Percentiles rank a stretch among this genome's conserved stretches.
phyloP scores from a whole-genome alignment of 2,888 invertebrate genomes.

The Choreutis nemorana region DNA sequence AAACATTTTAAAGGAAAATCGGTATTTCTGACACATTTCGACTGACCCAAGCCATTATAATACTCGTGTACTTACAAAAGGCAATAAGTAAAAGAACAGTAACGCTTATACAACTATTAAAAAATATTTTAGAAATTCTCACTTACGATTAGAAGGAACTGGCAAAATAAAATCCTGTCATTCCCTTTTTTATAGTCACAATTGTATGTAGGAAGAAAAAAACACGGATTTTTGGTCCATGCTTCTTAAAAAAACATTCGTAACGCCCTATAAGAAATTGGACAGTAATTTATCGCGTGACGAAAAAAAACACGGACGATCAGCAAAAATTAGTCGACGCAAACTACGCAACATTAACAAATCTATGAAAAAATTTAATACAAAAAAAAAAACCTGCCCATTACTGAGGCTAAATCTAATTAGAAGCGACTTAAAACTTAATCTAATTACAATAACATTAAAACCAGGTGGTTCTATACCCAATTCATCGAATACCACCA shows the following conservation, averaged over 20 bases:
- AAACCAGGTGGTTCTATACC: constrained; percentile 33
- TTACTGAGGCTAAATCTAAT: constrained; percentile 39
- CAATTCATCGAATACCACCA: constrained; percentile 36
- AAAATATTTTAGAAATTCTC: constrained; percentile 65
- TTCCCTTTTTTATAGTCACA: constrained; percentile 30
- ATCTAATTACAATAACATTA: constrained; percentile 44
- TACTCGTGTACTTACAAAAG: constrained; percentile 47
- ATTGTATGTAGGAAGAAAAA: constrained; percentile 29
- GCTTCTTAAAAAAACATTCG: constrained; percentile 45
- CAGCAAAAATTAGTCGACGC: constrained; percentile 63
- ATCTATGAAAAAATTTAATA: constrained; percentile 58
- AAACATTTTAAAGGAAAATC: constrained; percentile 16
- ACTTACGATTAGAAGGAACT: constrained; percentile 66
- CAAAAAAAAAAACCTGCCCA: constrained; percentile 35
- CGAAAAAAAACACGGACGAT: too few species aligned
- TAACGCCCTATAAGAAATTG: constrained; percentile 54
- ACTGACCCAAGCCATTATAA: constrained; percentile 30
- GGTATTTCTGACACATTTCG: too few species aligned
- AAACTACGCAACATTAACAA: constrained; percentile 52
- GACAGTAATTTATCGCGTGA: constrained; percentile 47
- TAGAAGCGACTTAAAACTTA: constrained; percentile 54
- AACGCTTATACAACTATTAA: constrained; percentile 61
- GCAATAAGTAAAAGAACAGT: constrained; percentile 50
- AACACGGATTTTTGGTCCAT: constrained; percentile 56
- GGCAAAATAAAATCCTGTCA: constrained; percentile 65